A percentile compares a stretch with the other conserved stretches of the same genome.
Evolutionary conservation across 1,140 invertebrate species (phyloP).

Genomic region (Paraescarpia echinospica): DNA sequence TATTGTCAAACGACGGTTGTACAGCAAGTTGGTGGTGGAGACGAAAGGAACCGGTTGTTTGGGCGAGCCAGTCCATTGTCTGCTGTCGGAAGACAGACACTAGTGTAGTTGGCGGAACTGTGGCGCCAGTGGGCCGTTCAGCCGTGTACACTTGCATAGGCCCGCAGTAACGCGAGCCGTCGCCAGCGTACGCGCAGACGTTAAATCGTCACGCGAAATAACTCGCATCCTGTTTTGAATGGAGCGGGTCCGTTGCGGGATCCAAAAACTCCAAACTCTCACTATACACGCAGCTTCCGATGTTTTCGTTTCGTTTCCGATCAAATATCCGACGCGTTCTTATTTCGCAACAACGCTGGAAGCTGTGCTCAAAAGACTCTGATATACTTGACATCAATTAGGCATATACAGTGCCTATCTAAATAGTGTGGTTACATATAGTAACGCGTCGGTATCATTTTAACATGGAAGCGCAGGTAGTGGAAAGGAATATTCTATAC

Average conservation of each 20-base stretch:
- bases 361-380: not conserved
- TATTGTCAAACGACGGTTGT: not conserved
- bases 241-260: not conserved
- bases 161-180: not conserved
- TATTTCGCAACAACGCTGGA: not conserved
- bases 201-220: constrained; percentile 5
- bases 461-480: not conserved
- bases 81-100: not conserved
- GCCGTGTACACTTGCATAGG: not conserved
- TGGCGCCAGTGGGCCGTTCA: not conserved
- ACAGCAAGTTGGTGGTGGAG: not conserved
- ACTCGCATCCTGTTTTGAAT: constrained; percentile 5
- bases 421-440: not conserved
- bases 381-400: not conserved
- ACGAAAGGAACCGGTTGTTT: not conserved
- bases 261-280: not conserved
- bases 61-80: not conserved
- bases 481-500: not conserved
- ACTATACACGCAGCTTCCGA: not conserved
- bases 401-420: not conserved
- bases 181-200: not conserved
- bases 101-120: not conserved
- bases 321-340: not conserved
- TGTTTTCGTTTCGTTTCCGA: not conserved
- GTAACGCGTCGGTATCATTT: not conserved